Evolutionary conservation across 1,140 invertebrate species (phyloP).

Genomic region (Macrosteles quadrilineatus): DNA sequence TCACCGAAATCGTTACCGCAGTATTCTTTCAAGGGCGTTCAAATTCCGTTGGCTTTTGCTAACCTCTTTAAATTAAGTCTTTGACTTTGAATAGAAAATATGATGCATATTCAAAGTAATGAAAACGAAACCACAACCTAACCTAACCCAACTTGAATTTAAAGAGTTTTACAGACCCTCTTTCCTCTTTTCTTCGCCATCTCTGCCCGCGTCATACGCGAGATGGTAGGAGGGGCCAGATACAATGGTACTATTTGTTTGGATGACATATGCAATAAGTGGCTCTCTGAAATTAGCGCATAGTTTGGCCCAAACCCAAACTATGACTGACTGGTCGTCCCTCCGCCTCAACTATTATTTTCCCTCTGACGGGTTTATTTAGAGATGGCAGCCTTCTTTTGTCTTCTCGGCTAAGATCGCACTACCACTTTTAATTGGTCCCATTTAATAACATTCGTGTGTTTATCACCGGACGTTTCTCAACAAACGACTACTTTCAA

Average conservation of each 20-base stretch:
- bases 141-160: too few relatives aligned
- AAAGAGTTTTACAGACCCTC: too few relatives aligned
- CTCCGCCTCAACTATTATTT: slow-evolving; percentile 28
- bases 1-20: too few relatives aligned
- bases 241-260: slow-evolving; percentile 40
- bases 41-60: too few relatives aligned
- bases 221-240: neutral
- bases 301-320: slow-evolving; percentile 42
- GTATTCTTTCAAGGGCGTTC: too few relatives aligned
- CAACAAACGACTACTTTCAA: too few relatives aligned
- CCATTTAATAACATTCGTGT: slow-evolving; percentile 14
- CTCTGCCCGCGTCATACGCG: too few relatives aligned
- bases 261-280: slow-evolving; percentile 47
- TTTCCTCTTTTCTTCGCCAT: too few relatives aligned
- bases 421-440: slow-evolving; percentile 21
- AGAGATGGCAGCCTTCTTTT: slow-evolving; percentile 13
- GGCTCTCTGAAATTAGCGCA: slow-evolving; percentile 50
- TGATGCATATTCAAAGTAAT: too few relatives aligned
- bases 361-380: slow-evolving; percentile 31
- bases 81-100: too few relatives aligned
- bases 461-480: neutral
- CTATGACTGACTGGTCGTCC: slow-evolving; percentile 24
- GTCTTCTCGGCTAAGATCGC: slow-evolving; percentile 9
- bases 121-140: too few relatives aligned
- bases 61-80: too few relatives aligned